A percentile compares a stretch with the other conserved stretches of the same genome.
phyloP scores from a whole-genome alignment of 2,888 invertebrate genomes.

The Acheta domesticus region DNA sequence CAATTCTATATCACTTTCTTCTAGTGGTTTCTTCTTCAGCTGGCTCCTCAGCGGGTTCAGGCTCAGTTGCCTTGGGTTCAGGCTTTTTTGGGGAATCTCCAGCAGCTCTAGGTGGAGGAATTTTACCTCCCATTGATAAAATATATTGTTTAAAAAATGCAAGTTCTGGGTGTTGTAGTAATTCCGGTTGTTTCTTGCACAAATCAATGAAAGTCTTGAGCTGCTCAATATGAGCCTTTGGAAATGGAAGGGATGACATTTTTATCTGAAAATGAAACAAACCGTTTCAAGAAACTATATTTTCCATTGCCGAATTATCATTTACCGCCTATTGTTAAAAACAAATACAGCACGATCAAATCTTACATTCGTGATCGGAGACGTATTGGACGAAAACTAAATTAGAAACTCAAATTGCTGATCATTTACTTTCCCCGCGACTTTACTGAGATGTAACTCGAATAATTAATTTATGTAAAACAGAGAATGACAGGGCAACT shows the following conservation, averaged over 20 bases:
- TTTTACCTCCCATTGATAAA: constrained; percentile 65
- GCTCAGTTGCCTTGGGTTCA: constrained; percentile 34
- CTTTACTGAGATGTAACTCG: too few relatives aligned
- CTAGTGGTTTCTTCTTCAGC: constrained; percentile 52
- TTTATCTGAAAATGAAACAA: constrained; percentile 25
- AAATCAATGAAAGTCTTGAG: constrained; percentile 68
- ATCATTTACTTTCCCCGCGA: too few relatives aligned
- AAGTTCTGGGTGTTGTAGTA: constrained; percentile 72
- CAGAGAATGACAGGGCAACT: too few relatives aligned
- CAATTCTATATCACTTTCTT: constrained; percentile 77
- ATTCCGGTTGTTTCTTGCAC: constrained; percentile 64
- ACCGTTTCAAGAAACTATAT: too few relatives aligned
- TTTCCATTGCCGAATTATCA: too few relatives aligned
- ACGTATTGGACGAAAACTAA: too few relatives aligned
- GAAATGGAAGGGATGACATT: constrained; percentile 37
- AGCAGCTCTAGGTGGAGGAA: constrained; percentile 54
- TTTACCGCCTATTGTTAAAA: too few relatives aligned
- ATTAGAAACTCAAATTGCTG: too few relatives aligned
- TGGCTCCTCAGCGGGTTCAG: constrained; percentile 36
- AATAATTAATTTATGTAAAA: too few relatives aligned
- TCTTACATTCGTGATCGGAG: too few relatives aligned
- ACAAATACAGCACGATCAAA: too few relatives aligned
- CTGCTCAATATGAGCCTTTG: constrained; percentile 60
- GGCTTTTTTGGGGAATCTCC: constrained; percentile 40
- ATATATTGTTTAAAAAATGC: constrained; percentile 77